Evolutionary conservation across 2,113 vertebrate genomes (phyloP).

Genomic region (Pterocles orientalis): DNA sequence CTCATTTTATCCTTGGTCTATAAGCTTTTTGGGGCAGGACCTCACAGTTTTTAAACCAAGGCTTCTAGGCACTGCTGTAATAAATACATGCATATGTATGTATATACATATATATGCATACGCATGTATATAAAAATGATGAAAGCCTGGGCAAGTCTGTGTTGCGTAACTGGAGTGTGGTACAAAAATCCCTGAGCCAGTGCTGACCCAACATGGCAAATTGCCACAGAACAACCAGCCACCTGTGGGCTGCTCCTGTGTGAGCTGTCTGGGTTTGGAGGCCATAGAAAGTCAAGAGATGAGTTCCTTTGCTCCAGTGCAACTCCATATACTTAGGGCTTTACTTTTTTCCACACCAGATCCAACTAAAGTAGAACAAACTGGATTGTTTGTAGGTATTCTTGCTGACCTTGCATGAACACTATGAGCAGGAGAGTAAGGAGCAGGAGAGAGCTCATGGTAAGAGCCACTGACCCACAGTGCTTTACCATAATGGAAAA

Average conservation of each 20-base stretch:
- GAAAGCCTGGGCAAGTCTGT: not conserved
- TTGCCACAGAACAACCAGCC: not conserved
- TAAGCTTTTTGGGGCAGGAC: not conserved
- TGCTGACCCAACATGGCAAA: not conserved
- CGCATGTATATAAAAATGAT: not conserved
- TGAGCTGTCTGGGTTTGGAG: not conserved
- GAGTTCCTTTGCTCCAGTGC: not conserved
- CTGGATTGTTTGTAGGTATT: not conserved
- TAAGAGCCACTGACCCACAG: not conserved
- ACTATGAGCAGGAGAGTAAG: not conserved
- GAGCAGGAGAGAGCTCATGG: not conserved
- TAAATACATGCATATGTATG: not conserved
- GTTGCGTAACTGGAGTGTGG: not conserved
- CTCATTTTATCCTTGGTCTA: not conserved
- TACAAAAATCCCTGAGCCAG: not conserved
- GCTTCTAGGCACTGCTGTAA: not conserved
- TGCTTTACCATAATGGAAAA: not conserved
- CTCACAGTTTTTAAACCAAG: not conserved
- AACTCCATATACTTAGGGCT: accelerated
- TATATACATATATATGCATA: not conserved
- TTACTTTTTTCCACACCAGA: not conserved
- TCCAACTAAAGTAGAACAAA: not conserved
- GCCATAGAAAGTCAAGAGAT: not conserved
- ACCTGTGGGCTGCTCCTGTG: not conserved
- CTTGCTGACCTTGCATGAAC: not conserved